Evolutionary conservation across 1,140 invertebrate genomes (phyloP).

Genomic region (Himalopsyche phryganea): DNA sequence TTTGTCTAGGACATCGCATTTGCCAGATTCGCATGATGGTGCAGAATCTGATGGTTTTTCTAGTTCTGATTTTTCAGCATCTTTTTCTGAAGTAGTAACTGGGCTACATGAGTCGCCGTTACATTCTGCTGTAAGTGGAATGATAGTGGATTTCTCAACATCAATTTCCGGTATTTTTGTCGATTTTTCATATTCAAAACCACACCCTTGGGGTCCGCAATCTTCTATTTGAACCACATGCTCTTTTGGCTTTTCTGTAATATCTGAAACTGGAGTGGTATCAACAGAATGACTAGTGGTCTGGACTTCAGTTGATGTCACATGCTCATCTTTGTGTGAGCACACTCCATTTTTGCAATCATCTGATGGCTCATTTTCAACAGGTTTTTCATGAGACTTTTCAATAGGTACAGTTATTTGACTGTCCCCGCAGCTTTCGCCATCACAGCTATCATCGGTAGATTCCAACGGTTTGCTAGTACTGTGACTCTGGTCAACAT

Average conservation of each 20-base stretch:
- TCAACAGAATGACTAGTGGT: too few relatives aligned
- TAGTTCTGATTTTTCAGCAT: constrained; percentile 6
- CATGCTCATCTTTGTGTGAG: background rate
- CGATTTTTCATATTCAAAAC: background rate
- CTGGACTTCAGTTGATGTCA: too few relatives aligned
- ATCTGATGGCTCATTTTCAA: constrained; percentile 5
- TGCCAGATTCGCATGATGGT: constrained; percentile 2
- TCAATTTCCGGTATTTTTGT: background rate
- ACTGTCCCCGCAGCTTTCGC: too few relatives aligned
- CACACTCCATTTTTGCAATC: constrained; percentile 6
- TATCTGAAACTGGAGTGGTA: too few relatives aligned
- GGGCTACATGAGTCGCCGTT: background rate
- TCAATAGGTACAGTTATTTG: background rate
- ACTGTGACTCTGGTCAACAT: too few relatives aligned
- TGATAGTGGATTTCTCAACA: background rate
- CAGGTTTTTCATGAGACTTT: constrained; percentile 14
- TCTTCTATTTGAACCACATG: too few relatives aligned
- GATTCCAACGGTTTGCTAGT: too few relatives aligned
- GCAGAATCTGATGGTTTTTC: constrained; percentile 8
- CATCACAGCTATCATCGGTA: too few relatives aligned
- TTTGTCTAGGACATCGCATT: constrained; percentile 1
- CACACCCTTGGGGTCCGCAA: background rate
- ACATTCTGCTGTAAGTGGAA: background rate
- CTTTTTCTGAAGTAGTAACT: background rate
- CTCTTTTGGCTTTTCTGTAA: too few relatives aligned